phyloP scores from a whole-genome alignment of 2,797 vertebrate genomes.

The Geranospiza caerulescens region DNA sequence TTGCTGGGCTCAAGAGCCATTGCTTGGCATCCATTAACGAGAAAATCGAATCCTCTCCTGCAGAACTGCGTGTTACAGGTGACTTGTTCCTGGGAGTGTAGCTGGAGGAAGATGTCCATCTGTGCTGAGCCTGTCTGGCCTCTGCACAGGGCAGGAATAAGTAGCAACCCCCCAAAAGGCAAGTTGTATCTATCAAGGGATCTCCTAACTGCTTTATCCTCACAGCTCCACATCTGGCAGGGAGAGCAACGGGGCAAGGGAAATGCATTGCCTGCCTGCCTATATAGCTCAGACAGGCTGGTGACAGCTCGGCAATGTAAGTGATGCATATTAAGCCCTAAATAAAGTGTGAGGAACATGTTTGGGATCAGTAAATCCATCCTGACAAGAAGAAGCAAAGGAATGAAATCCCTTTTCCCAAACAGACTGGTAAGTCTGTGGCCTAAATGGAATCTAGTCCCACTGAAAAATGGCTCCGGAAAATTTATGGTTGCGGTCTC shows the following conservation, averaged over 20 bases:
- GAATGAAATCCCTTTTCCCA: slow-evolving; percentile 43
- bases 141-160: neutral
- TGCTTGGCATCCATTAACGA: rapidly evolving
- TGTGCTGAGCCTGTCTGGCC: neutral
- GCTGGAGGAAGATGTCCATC: neutral
- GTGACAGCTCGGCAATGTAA: slow-evolving; percentile 50
- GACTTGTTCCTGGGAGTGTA: neutral
- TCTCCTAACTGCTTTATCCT: neutral
- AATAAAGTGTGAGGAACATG: slow-evolving; percentile 56
- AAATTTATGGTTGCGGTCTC: neutral
- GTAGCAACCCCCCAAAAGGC: neutral
- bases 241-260: slow-evolving; percentile 10
- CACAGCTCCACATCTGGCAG: slow-evolving; percentile 35
- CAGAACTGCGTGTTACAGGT: neutral
- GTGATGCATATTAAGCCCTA: slow-evolving; percentile 31
- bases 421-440: neutral
- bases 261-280: neutral
- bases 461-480: neutral
- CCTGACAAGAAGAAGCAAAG: slow-evolving; percentile 43
- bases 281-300: slow-evolving; percentile 3
- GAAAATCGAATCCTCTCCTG: neutral
- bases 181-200: neutral
- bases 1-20: neutral
- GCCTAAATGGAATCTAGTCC: neutral
- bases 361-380: slow-evolving; percentile 55